Evolutionary conservation across 2,888 invertebrate genomes (phyloP), one percentile per base, ranked within the genome.

Genomic region (Andrena bucephala): DNA sequence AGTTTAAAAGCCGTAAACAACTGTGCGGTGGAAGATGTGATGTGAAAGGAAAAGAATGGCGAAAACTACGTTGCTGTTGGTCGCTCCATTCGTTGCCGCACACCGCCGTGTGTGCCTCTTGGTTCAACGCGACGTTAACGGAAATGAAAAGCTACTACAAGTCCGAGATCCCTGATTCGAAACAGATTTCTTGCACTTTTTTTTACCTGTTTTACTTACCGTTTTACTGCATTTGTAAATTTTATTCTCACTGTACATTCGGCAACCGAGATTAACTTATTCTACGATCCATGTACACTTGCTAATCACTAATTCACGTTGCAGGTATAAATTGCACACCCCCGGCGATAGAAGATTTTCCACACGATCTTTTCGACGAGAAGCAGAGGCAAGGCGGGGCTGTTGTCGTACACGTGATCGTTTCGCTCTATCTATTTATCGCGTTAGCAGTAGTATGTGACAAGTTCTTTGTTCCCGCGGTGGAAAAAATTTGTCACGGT

Each of bases 361-460:
- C 96, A 8, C 92, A 92, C 74, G 95, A 96, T 91, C 93, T 95
- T 87, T 95, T 96, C 93, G 94, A 95, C 71, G 94, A 95, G 85
- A 92, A 94, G 75, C 94, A 95, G 87, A 94, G 96, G 77, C 94
- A 94, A 90, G 93, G 94, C 86, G 96, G 96, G 62, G 96, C 95
- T 62, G 94, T 96, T 67, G 93, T 95, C 59, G 94, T 96, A 77
- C 96, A 96, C 92, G 94, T 96, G 83, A 89, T 96, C 83, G 94
- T 95, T 50, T 95, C 96, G 24, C 93, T 96, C 82, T 96, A 96
- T 94, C 95, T 96, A 92, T 96, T 96, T 93, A 94, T 95, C 84
- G 96, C 95, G 33, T 94, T 96, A 89, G 96, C 96, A 69, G 95
- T 96, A 90, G 95, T 96, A 87, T 96, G 96, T 93, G 96, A 96